Evolutionary conservation across 2,113 vertebrate species (phyloP).

Genomic region (Nanorana parkeri): DNA sequence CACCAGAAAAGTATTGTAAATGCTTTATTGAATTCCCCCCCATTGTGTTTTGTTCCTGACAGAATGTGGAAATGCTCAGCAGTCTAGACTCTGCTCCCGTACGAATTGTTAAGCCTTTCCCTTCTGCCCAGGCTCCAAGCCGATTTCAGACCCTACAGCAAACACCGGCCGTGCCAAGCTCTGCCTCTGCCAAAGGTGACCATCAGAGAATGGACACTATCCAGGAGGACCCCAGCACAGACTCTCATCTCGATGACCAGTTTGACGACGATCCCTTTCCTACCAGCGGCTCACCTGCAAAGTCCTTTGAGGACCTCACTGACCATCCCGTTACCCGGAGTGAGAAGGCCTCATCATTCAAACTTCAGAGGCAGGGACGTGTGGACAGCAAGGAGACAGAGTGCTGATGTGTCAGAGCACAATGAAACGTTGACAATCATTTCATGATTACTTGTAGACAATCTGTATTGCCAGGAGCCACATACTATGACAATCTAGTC

Average conservation of each 20-base stretch:
- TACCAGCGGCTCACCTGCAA: slow-evolving; percentile 81
- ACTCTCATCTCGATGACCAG: slow-evolving; percentile 86
- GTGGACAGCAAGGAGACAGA: slow-evolving; percentile 94
- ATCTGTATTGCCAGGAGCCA: neutral
- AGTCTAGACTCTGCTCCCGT: slow-evolving; percentile 84
- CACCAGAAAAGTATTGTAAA: too few relatives aligned
- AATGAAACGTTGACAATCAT: neutral
- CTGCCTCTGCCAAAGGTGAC: slow-evolving; percentile 69
- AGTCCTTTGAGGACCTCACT: slow-evolving; percentile 94
- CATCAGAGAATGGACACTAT: slow-evolving; percentile 93
- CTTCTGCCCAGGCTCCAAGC: slow-evolving; percentile 68
- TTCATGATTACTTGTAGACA: neutral
- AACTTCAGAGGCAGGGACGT: slow-evolving; percentile 87
- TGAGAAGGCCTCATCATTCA: slow-evolving; percentile 82
- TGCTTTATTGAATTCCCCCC: too few relatives aligned
- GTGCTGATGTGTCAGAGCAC: slow-evolving; percentile 72
- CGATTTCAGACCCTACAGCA: slow-evolving; percentile 73
- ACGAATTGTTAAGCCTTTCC: slow-evolving; percentile 84
- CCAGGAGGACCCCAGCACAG: slow-evolving; percentile 92
- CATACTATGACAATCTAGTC: neutral
- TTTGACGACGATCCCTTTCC: slow-evolving; percentile 86
- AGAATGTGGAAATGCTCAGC: slow-evolving; percentile 91
- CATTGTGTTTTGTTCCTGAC: slow-evolving; percentile 55
- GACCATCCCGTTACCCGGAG: slow-evolving; percentile 75
- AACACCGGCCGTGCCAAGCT: neutral